A percentile compares a stretch with the other conserved stretches of the same genome.
Conservation (phyloP, 2,888 invertebrate genomes). For the Calameuta idolon region DNA sequence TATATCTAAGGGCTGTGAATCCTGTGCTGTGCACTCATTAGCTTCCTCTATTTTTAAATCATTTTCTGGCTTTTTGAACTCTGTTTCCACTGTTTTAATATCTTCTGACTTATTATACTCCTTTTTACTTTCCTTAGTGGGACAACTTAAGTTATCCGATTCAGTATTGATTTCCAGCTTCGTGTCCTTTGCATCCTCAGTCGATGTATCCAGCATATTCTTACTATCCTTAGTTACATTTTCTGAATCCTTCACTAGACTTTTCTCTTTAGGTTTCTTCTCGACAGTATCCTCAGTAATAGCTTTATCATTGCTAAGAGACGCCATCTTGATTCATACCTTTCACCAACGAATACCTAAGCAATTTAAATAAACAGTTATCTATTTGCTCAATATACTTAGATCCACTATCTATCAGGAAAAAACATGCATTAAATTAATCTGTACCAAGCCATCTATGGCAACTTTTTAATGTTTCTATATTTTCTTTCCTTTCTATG, state of each 20-base stretch:
- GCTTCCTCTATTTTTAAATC: slow-evolving; percentile 2
- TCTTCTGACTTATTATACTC: neutral
- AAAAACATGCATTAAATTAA: neutral
- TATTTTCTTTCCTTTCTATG: neutral
- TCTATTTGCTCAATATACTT: slow-evolving; percentile 9
- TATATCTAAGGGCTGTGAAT: slow-evolving; percentile 18
- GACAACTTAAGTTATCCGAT: neutral
- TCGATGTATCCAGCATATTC: slow-evolving; percentile 2
- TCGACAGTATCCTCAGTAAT: slow-evolving; percentile 17
- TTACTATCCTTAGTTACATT: slow-evolving; percentile 8
- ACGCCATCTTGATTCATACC: slow-evolving; percentile 23
- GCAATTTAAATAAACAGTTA: neutral
- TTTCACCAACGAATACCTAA: slow-evolving; percentile 8
- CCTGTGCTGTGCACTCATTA: slow-evolving; percentile 18
- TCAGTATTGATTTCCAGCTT: slow-evolving; percentile 1
- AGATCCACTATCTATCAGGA: neutral
- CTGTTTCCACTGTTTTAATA: neutral
- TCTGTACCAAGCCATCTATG: neutral
- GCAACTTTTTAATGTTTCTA: neutral
- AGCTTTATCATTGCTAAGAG: slow-evolving; percentile 9
- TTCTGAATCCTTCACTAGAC: slow-evolving; percentile 9
- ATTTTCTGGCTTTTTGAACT: neutral
- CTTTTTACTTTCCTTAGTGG: neutral
- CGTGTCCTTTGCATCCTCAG: slow-evolving; percentile 16
- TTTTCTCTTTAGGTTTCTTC: slow-evolving; percentile 13